Conservation (phyloP, 2,113 vertebrate species). For the Tenrec ecaudatus region DNA sequence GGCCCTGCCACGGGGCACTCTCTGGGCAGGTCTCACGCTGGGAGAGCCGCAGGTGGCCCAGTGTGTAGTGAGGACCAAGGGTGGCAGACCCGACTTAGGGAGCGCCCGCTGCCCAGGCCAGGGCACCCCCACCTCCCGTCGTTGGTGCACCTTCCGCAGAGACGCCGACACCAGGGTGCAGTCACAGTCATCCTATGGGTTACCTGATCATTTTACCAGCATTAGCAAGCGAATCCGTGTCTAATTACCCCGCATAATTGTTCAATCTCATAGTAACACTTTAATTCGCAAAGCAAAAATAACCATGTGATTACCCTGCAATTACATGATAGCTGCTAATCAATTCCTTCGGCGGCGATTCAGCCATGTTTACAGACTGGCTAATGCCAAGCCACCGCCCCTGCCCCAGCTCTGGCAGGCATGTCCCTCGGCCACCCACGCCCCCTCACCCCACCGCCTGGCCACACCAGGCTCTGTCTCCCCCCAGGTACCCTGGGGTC, state of each 20-base stretch:
- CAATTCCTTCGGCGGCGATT: constrained; percentile 81
- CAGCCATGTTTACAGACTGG: constrained; percentile 54
- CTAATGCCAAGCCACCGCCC: background rate
- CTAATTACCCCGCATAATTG: constrained; percentile 84
- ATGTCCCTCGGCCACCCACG: background rate
- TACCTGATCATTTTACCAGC: constrained; percentile 51
- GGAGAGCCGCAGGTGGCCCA: too few species aligned
- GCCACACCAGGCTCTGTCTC: background rate
- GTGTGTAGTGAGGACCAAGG: background rate
- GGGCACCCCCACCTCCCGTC: too few species aligned
- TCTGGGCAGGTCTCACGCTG: too few species aligned
- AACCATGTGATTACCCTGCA: constrained; percentile 84
- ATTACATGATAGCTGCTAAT: constrained; percentile 84
- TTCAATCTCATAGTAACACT: constrained; percentile 84
- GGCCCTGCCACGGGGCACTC: too few species aligned
- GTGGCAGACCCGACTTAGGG: rapidly evolving
- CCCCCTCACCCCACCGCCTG: background rate
- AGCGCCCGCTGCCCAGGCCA: background rate
- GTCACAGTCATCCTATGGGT: background rate
- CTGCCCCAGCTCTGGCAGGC: too few species aligned
- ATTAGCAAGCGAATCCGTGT: constrained; percentile 36
- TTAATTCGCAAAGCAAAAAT: constrained; percentile 87
- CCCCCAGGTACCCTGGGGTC: background rate
- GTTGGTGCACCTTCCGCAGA: too few species aligned
- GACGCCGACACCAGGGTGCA: rapidly evolving